Percentiles rank a stretch among this genome's conserved stretches.
These are phyloP conservation scores for Lytechinus variegatus DNA, from an alignment of 35 echinoderm and acorn worm genomes.

Conservation along the genomic window DNA sequence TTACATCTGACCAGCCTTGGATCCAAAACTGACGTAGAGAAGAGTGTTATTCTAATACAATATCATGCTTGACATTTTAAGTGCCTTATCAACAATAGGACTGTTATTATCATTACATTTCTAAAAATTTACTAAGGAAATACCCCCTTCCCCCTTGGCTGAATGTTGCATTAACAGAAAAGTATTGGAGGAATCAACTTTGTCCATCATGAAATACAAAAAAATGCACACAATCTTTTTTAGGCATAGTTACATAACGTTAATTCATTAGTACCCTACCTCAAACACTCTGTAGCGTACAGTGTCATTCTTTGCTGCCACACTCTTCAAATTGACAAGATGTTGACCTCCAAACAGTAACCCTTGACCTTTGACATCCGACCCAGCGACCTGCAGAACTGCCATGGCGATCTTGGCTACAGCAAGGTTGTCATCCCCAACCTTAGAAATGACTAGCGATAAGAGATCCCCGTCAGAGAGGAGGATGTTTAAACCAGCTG, in stretches of 20 bases:
- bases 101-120: no score
- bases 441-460: constrained; percentile 53
- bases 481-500: constrained; percentile 28
- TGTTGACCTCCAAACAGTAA: constrained; percentile 56
- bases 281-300: constrained; percentile 83
- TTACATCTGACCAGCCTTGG: no score
- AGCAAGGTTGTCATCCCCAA: constrained; percentile 71
- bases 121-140: no score
- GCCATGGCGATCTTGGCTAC: constrained; percentile 73
- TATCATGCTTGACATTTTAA: no score
- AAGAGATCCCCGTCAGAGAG: constrained; percentile 59
- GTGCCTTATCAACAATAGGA: no score
- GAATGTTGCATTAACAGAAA: no score
- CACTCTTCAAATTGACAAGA: constrained; percentile 56
- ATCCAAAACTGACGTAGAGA: no score
- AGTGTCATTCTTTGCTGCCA: constrained; percentile 69
- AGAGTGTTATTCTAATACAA: no score
- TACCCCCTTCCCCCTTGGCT: no score
- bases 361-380: constrained; percentile 50
- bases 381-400: constrained; percentile 57
- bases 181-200: no score
- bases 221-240: no score
- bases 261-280: constrained; percentile 26
- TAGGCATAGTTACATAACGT: background rate
- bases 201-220: no score